Evolutionary conservation across 2,888 invertebrate genomes (phyloP), one percentile per base, ranked within the genome.

Genomic region (Cotesia congregata): DNA sequence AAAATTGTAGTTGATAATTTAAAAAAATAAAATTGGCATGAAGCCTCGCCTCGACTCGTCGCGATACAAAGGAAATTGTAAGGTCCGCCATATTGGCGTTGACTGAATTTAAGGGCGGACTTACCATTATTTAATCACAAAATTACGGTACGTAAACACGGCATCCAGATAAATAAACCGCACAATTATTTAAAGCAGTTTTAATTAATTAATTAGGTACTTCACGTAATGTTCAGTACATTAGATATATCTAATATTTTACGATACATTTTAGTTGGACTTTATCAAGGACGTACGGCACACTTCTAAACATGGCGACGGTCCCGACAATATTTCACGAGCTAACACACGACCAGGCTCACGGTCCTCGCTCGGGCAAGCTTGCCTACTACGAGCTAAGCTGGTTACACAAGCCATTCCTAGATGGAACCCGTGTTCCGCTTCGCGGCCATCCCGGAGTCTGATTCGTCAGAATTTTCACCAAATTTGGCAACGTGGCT

Each of bases 41-140:
- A 62, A 67, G 69, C 76, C 65, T 69, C 67, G 78, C 74, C 74
- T 67, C 30, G 68, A 38, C 50, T 78, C 50, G 50, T 12, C 81
- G 77, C 81, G 81, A 84, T 86, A 86, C 84, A 86, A 87, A 85
- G 85, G 83, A 83, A 85, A 85, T 83, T 87, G 3, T 88, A 79
- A 88, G 89, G 90, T 90, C 90, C 91, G 90, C 91, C 91, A 90
- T 90, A 86, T 90, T 89, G 90, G 89, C 90, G 88, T 88, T 88
- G 86, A 88, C 84, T 86, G 83, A 83, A 84, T 85, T 84, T 86
- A 87, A 87, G 86, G 88, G 87, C 88, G 86, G 90, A 91, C 91
- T 91, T 91, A 92, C 93, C 93, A 93, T 93, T 91, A 90, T 91
- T 92, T 91, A 92, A 93, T 93, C 93, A 91, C 91, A 91, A 92